A percentile compares a stretch with the other conserved stretches of the same genome.
Conservation (phyloP, 2,888 invertebrate genomes). For the Platynereis dumerilii region DNA sequence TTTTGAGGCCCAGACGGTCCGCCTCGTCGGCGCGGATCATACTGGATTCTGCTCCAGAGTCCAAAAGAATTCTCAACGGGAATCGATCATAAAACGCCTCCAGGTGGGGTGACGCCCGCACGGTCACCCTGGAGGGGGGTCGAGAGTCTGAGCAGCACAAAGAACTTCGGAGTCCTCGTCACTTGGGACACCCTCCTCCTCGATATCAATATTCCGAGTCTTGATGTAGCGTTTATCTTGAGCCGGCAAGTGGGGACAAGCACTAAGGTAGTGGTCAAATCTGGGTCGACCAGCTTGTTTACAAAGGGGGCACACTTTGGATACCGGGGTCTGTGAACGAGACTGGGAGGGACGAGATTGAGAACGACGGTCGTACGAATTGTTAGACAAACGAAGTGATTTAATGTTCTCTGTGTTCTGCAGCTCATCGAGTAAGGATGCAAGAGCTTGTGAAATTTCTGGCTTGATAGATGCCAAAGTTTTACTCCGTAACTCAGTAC, state of each 20-base stretch:
- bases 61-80: conserved; percentile 31
- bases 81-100: conserved; percentile 32
- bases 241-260: conserved; percentile 35
- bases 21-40: conserved; percentile 35
- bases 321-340: neutral
- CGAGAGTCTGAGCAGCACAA: neutral
- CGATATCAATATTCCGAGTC: conserved; percentile 17
- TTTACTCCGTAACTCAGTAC: conserved; percentile 34
- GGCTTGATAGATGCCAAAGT: conserved; percentile 40
- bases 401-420: conserved; percentile 25
- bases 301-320: conserved; percentile 34
- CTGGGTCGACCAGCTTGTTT: conserved; percentile 29
- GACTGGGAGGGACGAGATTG: neutral
- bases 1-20: conserved; percentile 23
- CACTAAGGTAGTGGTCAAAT: conserved; percentile 34
- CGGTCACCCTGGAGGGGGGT: conserved; percentile 24
- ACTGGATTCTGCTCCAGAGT: conserved; percentile 32
- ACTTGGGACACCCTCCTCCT: conserved; percentile 10
- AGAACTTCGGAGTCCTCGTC: neutral
- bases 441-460: conserved; percentile 37
- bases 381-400: conserved; percentile 21
- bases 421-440: conserved; percentile 36
- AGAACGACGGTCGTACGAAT: neutral
- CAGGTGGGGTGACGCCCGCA: conserved; percentile 30
- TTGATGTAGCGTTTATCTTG: conserved; percentile 32